These are phyloP conservation scores for Camponotus pennsylvanicus DNA, from an alignment of 1,140 invertebrate species.

Conservation along the genomic window DNA sequence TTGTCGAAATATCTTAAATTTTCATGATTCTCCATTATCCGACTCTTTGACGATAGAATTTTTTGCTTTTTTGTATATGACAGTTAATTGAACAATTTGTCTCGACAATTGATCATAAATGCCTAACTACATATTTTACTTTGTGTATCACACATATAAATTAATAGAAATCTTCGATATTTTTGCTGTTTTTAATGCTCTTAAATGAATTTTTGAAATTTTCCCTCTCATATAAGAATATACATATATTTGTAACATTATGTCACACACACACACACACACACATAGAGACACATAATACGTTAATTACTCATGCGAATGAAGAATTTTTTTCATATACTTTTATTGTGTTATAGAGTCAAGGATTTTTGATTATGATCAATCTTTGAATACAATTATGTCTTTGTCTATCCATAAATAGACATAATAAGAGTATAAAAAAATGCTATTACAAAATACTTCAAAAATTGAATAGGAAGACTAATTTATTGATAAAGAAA, in stretches of 20 bases:
- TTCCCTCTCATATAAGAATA: background rate
- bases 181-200: background rate
- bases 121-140: background rate
- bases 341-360: slow-evolving; percentile 29
- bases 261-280: background rate
- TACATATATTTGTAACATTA: background rate
- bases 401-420: background rate
- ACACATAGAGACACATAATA: background rate
- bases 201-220: background rate
- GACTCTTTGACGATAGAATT: background rate
- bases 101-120: background rate
- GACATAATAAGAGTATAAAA: background rate
- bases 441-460: slow-evolving; percentile 22
- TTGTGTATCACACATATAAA: background rate
- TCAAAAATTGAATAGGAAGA: slow-evolving; percentile 64
- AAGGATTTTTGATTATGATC: background rate
- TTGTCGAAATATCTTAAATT: background rate
- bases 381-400: too few species aligned
- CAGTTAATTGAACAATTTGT: background rate
- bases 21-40: background rate
- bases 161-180: background rate
- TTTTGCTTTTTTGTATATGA: background rate
- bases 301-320: slow-evolving; percentile 19
- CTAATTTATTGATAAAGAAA: slow-evolving; percentile 50
- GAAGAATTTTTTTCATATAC: background rate